Evolutionary conservation across 2,113 vertebrate genomes (phyloP), one percentile per base, ranked within the genome.

Genomic region (Cephalopholis sonnerati): DNA sequence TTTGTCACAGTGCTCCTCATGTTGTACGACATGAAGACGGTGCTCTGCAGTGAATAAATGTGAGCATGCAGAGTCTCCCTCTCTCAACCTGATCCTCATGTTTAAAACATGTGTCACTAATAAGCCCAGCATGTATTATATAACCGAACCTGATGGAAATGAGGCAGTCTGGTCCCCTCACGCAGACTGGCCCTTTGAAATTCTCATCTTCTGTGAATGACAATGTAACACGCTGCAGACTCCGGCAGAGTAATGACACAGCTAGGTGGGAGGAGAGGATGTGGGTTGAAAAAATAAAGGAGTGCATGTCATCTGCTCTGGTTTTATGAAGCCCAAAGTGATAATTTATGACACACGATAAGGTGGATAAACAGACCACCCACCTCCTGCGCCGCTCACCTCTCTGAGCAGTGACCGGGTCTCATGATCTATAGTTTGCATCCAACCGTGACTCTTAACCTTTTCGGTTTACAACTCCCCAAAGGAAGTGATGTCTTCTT

Each of bases 41-140:
- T 4, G 1, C 63, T 32, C 48, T 67, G 25, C 44, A 58, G 39
- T 29, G 55, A 81, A 74, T 77, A 44, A 53, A 79, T 55, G 63
- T 57, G 48, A 70, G 29, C 72, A 68, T 25, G 61, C 66, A 39
- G 46, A 64, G 46, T n/a, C 22, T 44, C 27, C 39, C 16, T 0
- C 32, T 25, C 27, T 59, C 62, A 41, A 46, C 67, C 63, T 24
- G 55, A 77, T 74, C 74, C 74, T 79, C 74, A 88, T 89, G 84
- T 89, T 87, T 87, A 63, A 84, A 90, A 73, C 88, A 90, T 77
- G 29, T 80, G 84, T 59, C 1, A 69, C 77, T 84, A 86, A 86
- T 76, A 75, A 92, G 72, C 58, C 29, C 41, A 27, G 58, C 18
- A 22, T 63, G 63, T 15, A 55, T 79, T 84, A 73, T 59, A 66